Base-by-base conservation (phyloP, 2,888 invertebrate species). In the Mythimna loreyi region DNA sequence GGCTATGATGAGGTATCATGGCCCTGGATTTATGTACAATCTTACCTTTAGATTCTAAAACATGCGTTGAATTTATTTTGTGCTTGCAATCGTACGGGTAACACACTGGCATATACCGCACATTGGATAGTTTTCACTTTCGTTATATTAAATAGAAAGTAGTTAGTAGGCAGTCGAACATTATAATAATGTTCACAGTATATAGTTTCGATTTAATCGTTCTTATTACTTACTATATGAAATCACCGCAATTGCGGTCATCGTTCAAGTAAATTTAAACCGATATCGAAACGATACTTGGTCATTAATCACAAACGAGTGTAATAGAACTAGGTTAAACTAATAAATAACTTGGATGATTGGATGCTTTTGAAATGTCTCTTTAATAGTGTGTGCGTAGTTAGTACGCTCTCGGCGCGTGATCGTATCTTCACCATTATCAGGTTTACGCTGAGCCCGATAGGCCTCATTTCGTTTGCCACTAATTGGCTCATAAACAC, bases 401-500 rank as follows among this genome's bases (percentile, higher is more conserved):
- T 81, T 71, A 80, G 76, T 80, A 81, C 72, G 75, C 77, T 80
- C 81, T 84, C 75, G 69, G 80, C 71, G 76, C 76, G 79, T 85
- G 87, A 86, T 88, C 77, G 83, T 87, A 90, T 91, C 90, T 89
- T 84, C 72, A 72, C 84, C 86, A 87, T 91, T 92, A 92, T 90
- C 90, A 88, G 89, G 87, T 90, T 91, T 90, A 90, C 85, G 85
- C 85, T 82, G 85, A 80, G 85, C 84, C 86, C 88, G 88, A 90
- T 90, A 89, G 89, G 84, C 87, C 86, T 90, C 90, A 90, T 90
- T 92, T 90, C 86, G 90, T 91, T 91, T 88, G 87, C 89, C 90
- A 89, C 91, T 93, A 92, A 93, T 93, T 92, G 92, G 86, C 82
- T 89, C 85, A 92, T 93, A 93, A 93, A 93, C 92, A 92, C 92